phyloP scores from a whole-genome alignment of 2,888 invertebrate genomes.

The Saturnia japonica region DNA sequence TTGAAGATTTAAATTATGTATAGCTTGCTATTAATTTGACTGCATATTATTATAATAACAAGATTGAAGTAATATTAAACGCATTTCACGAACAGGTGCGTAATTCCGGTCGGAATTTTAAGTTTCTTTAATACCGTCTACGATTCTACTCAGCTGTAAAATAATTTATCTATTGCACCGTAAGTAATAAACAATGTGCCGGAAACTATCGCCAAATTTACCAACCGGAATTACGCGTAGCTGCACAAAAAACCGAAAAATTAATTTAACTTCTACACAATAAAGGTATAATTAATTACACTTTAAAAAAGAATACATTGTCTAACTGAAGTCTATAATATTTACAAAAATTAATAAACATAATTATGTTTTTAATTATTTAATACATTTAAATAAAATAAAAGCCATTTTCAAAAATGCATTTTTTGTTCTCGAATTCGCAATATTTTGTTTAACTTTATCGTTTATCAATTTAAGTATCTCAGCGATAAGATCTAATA shows the following conservation, averaged over 20 bases:
- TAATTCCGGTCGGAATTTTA: neutral
- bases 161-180: neutral
- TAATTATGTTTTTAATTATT: neutral
- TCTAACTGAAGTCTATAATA: slow-evolving; percentile 16
- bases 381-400: slow-evolving; percentile 21
- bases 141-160: neutral
- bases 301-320: slow-evolving; percentile 30
- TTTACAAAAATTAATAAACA: slow-evolving; percentile 19
- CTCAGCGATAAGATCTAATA: slow-evolving; percentile 37
- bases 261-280: neutral
- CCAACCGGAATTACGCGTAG: neutral
- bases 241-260: neutral
- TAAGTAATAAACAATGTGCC: neutral
- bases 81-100: neutral
- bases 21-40: neutral
- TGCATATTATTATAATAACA: neutral
- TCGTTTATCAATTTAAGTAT: slow-evolving; percentile 43
- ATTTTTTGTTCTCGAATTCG: slow-evolving; percentile 18
- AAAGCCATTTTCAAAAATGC: slow-evolving; percentile 28
- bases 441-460: slow-evolving; percentile 22
- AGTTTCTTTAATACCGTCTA: neutral
- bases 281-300: slow-evolving; percentile 36
- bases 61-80: neutral
- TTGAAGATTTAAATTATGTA: neutral
- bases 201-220: neutral